A percentile compares a stretch with the other conserved stretches of the same genome.
These are phyloP conservation scores for Pomacea maculata DNA, from an alignment of 1,140 invertebrate genomes.

Conservation along the genomic window DNA sequence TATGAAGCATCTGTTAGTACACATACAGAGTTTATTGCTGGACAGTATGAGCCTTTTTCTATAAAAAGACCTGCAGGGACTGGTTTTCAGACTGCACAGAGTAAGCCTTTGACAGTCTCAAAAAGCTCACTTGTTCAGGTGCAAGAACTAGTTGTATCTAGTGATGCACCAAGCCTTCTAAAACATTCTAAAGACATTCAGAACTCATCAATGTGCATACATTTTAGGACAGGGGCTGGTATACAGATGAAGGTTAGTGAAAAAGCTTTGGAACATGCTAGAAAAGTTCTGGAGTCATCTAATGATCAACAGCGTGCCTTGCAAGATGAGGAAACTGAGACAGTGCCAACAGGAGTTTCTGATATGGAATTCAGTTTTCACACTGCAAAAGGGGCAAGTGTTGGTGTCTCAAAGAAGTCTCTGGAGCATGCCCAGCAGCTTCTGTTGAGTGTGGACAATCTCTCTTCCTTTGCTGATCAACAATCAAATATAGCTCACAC, in stretches of 20 bases:
- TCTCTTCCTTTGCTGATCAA: neutral
- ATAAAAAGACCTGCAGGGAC: neutral
- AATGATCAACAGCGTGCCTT: neutral
- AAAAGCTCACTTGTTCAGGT: neutral
- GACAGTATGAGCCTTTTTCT: neutral
- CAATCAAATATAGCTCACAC: too few relatives aligned
- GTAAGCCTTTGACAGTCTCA: neutral
- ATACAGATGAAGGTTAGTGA: slow-evolving; percentile 29
- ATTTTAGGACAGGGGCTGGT: slow-evolving; percentile 33
- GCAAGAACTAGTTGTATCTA: neutral
- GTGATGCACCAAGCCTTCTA: neutral
- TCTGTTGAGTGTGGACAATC: neutral
- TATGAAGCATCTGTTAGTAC: too few relatives aligned
- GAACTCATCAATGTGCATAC: slow-evolving; percentile 7
- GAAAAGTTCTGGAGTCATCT: slow-evolving; percentile 21
- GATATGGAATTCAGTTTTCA: slow-evolving; percentile 15
- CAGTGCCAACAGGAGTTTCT: slow-evolving; percentile 2
- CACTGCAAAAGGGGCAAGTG: slow-evolving; percentile 34
- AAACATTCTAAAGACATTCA: neutral
- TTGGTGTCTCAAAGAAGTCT: slow-evolving; percentile 35
- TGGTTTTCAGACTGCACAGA: slow-evolving; percentile 34
- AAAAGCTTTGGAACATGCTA: slow-evolving; percentile 36
- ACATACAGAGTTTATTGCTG: neutral
- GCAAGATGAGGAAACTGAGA: neutral
- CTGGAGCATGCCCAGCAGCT: slow-evolving; percentile 21